phyloP scores from a whole-genome alignment of 2,113 vertebrate species.

The Sturnira hondurensis region DNA sequence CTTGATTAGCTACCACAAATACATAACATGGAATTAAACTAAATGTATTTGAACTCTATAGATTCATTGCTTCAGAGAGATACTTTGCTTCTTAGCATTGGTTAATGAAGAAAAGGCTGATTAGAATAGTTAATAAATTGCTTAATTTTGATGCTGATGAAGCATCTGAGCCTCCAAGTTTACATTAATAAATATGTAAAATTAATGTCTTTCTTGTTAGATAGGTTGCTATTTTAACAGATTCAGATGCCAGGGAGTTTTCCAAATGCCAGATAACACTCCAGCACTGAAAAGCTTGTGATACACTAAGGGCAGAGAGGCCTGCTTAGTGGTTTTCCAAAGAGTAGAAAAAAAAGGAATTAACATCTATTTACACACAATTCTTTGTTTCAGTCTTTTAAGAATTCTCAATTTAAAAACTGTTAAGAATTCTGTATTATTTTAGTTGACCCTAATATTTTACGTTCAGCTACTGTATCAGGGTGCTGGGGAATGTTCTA shows the following conservation, averaged over 20 bases:
- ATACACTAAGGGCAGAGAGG: constrained; percentile 8
- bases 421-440: background rate
- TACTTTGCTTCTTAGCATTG: background rate
- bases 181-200: constrained; percentile 40
- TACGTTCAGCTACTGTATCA: background rate
- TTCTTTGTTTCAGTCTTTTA: background rate
- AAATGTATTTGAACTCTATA: constrained; percentile 15
- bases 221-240: constrained; percentile 59
- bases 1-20: constrained; percentile 45
- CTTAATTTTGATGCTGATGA: constrained; percentile 44
- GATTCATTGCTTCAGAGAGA: background rate
- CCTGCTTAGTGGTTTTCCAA: constrained; percentile 11
- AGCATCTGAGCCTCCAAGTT: background rate
- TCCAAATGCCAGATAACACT: constrained; percentile 45
- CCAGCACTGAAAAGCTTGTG: background rate
- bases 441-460: constrained; percentile 29
- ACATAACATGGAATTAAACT: background rate
- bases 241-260: constrained; percentile 39
- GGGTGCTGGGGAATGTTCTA: background rate
- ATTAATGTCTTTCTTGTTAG: background rate
- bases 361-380: background rate
- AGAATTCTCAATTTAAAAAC: constrained; percentile 19
- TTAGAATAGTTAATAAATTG: constrained; percentile 42
- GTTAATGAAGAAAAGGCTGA: constrained; percentile 28
- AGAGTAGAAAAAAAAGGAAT: background rate